These are phyloP conservation scores for Pomatorhinus ruficollis DNA, from an alignment of 2,113 vertebrate genomes.

Conservation along the genomic window DNA sequence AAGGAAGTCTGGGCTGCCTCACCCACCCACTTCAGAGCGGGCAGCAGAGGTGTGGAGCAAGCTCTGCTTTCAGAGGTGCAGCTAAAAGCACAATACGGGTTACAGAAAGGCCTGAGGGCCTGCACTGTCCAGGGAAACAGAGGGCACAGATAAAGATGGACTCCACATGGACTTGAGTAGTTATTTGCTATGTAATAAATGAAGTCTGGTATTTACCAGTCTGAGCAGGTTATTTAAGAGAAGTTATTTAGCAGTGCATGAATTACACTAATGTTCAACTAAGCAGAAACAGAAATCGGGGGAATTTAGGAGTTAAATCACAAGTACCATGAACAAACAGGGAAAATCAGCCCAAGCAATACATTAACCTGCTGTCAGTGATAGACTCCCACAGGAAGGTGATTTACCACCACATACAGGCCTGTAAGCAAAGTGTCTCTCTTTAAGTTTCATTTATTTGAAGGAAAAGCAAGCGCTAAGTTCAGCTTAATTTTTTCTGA, in stretches of 20 bases:
- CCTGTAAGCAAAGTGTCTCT: neutral
- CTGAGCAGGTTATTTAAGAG: neutral
- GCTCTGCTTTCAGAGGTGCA: neutral
- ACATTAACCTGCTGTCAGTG: fast-evolving
- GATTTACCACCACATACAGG: neutral
- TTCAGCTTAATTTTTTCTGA: neutral
- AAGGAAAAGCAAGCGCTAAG: neutral
- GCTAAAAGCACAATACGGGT: fast-evolving
- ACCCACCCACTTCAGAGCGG: fast-evolving
- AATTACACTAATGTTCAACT: neutral
- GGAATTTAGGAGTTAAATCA: neutral
- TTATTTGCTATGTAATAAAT: neutral
- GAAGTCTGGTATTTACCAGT: neutral
- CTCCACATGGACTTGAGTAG: neutral
- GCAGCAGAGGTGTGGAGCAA: fast-evolving
- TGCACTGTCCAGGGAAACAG: neutral
- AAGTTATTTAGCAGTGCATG: neutral
- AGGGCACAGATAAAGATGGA: neutral
- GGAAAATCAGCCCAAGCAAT: neutral
- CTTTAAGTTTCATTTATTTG: neutral
- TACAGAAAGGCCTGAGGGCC: neutral
- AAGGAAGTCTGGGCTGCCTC: neutral
- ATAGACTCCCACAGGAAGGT: too few species aligned
- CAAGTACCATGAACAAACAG: neutral
- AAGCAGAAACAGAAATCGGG: neutral